Evolutionary conservation across 2,113 vertebrate genomes (phyloP).

Genomic region (Sinocyclocheilus anophthalmus): DNA sequence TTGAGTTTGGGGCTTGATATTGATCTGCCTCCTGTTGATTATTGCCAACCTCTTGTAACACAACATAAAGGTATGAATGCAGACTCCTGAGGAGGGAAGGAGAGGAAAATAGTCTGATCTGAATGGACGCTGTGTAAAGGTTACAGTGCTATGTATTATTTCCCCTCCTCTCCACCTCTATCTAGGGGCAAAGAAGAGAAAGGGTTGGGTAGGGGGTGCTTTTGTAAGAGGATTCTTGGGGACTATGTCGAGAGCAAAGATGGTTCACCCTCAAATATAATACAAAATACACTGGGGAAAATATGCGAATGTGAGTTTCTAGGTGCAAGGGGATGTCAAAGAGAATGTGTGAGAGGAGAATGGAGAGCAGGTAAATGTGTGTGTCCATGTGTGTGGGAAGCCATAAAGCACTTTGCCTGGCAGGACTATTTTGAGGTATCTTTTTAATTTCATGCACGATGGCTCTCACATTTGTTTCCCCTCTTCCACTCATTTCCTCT

Average conservation of each 20-base stretch:
- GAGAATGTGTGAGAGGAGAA: constrained; percentile 7
- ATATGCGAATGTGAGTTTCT: constrained; percentile 4
- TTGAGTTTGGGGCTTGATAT: constrained; percentile 40
- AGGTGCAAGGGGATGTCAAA: constrained; percentile 40
- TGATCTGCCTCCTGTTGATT: constrained; percentile 41
- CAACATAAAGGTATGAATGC: constrained; percentile 35
- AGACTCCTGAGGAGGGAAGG: constrained; percentile 24
- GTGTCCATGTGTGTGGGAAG: constrained; percentile 39
- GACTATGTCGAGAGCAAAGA: constrained; percentile 46
- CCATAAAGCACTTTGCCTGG: constrained; percentile 59
- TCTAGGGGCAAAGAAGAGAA: constrained; percentile 14
- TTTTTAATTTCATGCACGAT: constrained; percentile 80
- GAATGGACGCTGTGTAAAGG: constrained; percentile 72
- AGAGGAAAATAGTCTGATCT: constrained; percentile 62
- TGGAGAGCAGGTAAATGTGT: constrained; percentile 26
- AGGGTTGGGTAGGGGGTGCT: background rate
- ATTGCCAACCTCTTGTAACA: constrained; percentile 43
- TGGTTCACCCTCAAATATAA: constrained; percentile 41
- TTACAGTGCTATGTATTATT: constrained; percentile 65
- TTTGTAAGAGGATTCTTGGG: constrained; percentile 46
- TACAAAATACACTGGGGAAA: background rate
- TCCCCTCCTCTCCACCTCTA: constrained; percentile 47
- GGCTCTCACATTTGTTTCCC: constrained; percentile 75
- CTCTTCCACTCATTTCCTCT: constrained; percentile 56
- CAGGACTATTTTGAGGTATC: constrained; percentile 71